Base-by-base conservation (phyloP, 2,797 vertebrate genomes). In the Neostethus bicornis region DNA sequence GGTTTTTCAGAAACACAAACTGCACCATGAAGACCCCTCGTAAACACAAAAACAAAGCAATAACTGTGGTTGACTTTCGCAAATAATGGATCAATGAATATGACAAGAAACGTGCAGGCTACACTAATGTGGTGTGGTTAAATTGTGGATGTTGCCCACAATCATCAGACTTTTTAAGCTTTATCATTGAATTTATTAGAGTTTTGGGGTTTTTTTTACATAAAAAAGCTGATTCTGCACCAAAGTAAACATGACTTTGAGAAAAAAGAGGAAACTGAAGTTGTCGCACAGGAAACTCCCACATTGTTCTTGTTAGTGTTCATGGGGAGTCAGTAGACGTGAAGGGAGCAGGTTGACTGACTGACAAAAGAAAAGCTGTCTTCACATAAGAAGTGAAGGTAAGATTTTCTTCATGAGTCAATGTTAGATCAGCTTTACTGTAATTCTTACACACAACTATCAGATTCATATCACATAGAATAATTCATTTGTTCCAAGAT, bases 261-360 rank as follows among this genome's bases (percentile, higher is more conserved):
- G 7, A 61, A 58, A 38, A 84, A 84, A 80, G 66, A 32, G 80
- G 83, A 79, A 83, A 55, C 59, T 49, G 34, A 57, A 34, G 3
- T 37, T 0, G 38, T 64, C 25, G 19, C 20, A 70, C 28, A 70
- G 67, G 74, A 79, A 85, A 84, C 74, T 79, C 77, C 80, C 74
- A 66, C 64, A 25, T 45, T 51, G 5, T 55, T 66, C 50, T 78
- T 35, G 0, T 4, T 29, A 51, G 9, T 17, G 44, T 39, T 63
- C 11, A 19, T 1, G 16, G 66, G 45, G 51, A 66, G 43, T 32
- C 8, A 23, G 13, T 21, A 49, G 45, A 74, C 37, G n/a, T 71
- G 59, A 48, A 65, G 51, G 49, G 60, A 45, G 37, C 23, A 0
- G 19, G 17, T 17, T 7, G 48, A 55, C 32, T 19, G 31, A 51